Percentiles rank a stretch among this genome's conserved stretches.
Evolutionary conservation across 2,113 vertebrate genomes (phyloP).

Genomic region (Clarias gariepinus): DNA sequence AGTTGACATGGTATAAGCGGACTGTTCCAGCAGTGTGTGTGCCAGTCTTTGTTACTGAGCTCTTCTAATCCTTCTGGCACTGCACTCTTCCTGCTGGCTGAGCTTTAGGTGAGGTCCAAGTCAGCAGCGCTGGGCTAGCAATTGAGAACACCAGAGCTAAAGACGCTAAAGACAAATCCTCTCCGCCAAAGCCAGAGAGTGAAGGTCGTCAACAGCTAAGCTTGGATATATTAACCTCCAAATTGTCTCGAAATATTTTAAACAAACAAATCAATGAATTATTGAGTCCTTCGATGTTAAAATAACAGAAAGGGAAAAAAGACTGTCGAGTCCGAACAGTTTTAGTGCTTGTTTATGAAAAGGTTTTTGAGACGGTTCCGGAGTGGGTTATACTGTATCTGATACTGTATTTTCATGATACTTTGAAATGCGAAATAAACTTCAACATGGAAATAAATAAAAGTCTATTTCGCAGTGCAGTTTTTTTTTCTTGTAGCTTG

Average conservation of each 20-base stretch:
- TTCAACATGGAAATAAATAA: neutral
- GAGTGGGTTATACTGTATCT: neutral
- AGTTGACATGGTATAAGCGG: constrained; percentile 25
- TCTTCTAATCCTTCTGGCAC: constrained; percentile 45
- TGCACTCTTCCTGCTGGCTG: constrained; percentile 34
- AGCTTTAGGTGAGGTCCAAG: constrained; percentile 41
- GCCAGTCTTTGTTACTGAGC: constrained; percentile 39
- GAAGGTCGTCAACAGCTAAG: constrained; percentile 25
- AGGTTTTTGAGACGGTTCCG: too few species aligned
- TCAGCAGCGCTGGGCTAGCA: constrained; percentile 25
- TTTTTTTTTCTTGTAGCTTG: neutral
- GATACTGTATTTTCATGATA: neutral
- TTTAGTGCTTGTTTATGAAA: neutral
- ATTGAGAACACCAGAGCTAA: constrained; percentile 37
- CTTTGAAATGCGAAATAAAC: neutral
- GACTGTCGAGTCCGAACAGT: neutral
- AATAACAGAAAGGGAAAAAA: neutral
- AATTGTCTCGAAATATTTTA: neutral
- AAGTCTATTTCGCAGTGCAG: neutral
- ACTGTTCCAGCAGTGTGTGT: constrained; percentile 34
- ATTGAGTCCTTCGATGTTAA: neutral
- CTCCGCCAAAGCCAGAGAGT: constrained; percentile 27
- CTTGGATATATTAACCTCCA: neutral
- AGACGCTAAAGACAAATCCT: constrained; percentile 41
- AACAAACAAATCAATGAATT: neutral